Percentiles rank a stretch among this genome's conserved stretches.
Evolutionary conservation across 2,888 invertebrate species (phyloP).

Genomic region (Anodontia alba): DNA sequence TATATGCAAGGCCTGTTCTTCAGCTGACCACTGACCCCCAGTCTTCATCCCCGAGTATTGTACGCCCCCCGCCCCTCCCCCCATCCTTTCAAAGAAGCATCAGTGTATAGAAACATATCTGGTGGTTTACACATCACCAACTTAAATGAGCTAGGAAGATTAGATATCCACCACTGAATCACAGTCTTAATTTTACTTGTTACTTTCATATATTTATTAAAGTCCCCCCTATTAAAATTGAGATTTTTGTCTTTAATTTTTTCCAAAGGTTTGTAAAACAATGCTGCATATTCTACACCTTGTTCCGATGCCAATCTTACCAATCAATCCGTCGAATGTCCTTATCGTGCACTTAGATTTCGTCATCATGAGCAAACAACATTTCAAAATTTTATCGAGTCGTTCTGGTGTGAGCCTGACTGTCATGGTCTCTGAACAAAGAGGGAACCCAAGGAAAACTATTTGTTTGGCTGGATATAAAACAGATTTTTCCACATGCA

Average conservation of each 20-base stretch:
- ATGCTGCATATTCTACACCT: slow-evolving; percentile 32
- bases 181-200: no score
- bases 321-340: slow-evolving; percentile 28
- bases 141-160: background rate
- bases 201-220: background rate
- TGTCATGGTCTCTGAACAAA: slow-evolving; percentile 33
- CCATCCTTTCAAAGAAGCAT: background rate
- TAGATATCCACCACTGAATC: background rate
- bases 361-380: background rate
- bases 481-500: slow-evolving; percentile 48
- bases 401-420: slow-evolving; percentile 15
- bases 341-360: slow-evolving; percentile 21
- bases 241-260: slow-evolving; percentile 28
- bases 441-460: slow-evolving; percentile 40
- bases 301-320: slow-evolving; percentile 33
- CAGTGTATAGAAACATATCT: background rate
- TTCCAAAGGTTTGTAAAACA: slow-evolving; percentile 38
- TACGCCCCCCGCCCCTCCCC: background rate
- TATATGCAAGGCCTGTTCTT: slow-evolving; percentile 34
- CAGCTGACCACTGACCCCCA: slow-evolving; percentile 31
- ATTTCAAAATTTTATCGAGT: background rate
- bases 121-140: background rate
- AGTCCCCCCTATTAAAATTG: slow-evolving; percentile 3
- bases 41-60: background rate
- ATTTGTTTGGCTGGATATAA: slow-evolving; percentile 36